Conservation (phyloP, 2,888 invertebrate genomes). For the Rosalia funebris region DNA sequence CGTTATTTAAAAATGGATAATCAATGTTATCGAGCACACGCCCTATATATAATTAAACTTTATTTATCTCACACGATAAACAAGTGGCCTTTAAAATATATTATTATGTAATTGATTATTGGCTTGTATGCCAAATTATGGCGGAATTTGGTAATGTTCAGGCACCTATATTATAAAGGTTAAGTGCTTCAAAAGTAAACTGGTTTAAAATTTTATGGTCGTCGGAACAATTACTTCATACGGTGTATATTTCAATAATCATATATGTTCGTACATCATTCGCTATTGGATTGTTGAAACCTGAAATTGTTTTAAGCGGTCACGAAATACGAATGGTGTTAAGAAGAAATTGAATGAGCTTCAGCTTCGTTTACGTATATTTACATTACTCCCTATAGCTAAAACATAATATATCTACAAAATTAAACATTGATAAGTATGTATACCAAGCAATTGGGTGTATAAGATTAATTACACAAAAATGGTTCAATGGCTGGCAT, state of each 20-base stretch:
- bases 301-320: neutral
- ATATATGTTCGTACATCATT: neutral
- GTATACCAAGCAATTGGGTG: too few species aligned
- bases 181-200: neutral
- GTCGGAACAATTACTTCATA: neutral
- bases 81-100: slow-evolving; percentile 30
- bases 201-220: slow-evolving; percentile 2
- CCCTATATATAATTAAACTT: slow-evolving; percentile 11
- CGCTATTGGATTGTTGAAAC: neutral
- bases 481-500: too few species aligned
- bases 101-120: slow-evolving; percentile 12
- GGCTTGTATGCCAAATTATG: neutral
- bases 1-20: too few species aligned
- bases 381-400: too few species aligned
- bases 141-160: slow-evolving; percentile 4
- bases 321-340: neutral
- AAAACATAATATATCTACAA: too few species aligned
- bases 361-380: too few species aligned
- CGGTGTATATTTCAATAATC: slow-evolving; percentile 3
- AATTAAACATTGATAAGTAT: too few species aligned
- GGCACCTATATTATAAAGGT: neutral
- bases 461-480: too few species aligned
- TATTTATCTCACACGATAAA: slow-evolving; percentile 22
- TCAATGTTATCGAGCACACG: too few species aligned
- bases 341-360: too few species aligned